Conservation (phyloP, 2,797 vertebrate species). For the Helarctos malayanus region DNA sequence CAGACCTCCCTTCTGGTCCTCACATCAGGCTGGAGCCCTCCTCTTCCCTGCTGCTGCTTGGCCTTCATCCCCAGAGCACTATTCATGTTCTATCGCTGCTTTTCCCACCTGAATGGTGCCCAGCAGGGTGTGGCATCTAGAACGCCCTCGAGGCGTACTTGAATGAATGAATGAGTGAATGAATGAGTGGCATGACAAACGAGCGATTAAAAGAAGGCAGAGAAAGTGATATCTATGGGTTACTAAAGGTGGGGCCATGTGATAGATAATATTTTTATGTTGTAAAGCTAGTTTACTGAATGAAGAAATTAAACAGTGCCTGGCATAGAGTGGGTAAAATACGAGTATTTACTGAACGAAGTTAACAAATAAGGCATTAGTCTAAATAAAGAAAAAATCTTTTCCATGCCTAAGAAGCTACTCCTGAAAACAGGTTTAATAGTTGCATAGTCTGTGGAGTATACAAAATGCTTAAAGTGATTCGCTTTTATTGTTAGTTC, state of each 20-base stretch:
- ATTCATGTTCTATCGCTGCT: not conserved
- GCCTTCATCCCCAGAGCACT: not conserved
- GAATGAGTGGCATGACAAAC: not conserved
- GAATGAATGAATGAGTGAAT: not conserved
- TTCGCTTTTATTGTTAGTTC: not conserved
- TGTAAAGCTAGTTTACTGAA: not conserved
- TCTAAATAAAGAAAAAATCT: conserved; percentile 14
- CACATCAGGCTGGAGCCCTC: not conserved
- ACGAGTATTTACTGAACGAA: not conserved
- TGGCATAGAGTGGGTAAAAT: not conserved
- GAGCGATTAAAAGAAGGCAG: not conserved
- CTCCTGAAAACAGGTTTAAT: not conserved
- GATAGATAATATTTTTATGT: not conserved
- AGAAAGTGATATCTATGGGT: not conserved
- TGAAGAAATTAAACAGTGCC: not conserved
- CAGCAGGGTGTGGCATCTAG: not conserved
- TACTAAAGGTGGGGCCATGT: not conserved
- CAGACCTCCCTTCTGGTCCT: not conserved
- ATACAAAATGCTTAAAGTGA: not conserved
- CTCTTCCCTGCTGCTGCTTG: not conserved
- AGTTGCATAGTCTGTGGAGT: not conserved
- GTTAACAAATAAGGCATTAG: conserved; percentile 42
- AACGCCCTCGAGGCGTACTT: not conserved
- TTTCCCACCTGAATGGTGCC: not conserved
- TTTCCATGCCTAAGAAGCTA: conserved; percentile 9